These are phyloP conservation scores for Hirtodrosophila cameraria DNA, from an alignment of 2,888 invertebrate species.

Conservation along the genomic window DNA sequence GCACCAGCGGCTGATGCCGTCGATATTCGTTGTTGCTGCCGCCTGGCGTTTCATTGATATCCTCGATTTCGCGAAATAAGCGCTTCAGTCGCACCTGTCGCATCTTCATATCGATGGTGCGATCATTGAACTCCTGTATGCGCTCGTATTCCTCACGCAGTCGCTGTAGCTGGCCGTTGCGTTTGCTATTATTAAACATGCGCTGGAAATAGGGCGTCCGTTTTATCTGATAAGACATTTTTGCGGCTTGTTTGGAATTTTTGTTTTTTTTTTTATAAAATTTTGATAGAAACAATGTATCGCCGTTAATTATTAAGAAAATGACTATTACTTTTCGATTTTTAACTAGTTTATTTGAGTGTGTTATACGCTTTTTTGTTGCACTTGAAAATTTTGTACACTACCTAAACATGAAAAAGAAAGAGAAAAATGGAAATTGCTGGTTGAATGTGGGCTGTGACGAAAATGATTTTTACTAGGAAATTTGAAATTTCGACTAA, in stretches of 20 bases:
- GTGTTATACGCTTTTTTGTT: constrained; percentile 24
- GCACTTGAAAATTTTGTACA: constrained; percentile 53
- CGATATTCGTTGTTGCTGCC: not conserved
- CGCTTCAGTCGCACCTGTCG: constrained; percentile 74
- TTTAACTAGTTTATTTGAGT: too few relatives aligned
- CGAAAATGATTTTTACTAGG: constrained; percentile 40
- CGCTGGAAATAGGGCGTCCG: constrained; percentile 72
- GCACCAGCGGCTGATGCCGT: constrained; percentile 18
- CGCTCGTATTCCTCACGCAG: constrained; percentile 79
- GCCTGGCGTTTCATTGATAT: constrained; percentile 59
- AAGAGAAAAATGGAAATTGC: constrained; percentile 2
- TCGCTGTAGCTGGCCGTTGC: constrained; percentile 73
- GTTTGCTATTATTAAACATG: constrained; percentile 64
- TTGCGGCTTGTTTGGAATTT: not conserved
- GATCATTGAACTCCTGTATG: constrained; percentile 73
- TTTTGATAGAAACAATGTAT: too few relatives aligned
- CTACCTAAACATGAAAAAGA: constrained; percentile 34
- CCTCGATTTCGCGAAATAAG: constrained; percentile 75
- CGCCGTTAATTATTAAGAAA: too few relatives aligned
- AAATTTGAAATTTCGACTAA: not conserved
- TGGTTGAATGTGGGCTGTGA: constrained; percentile 23
- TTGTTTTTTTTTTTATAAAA: constrained; percentile 3
- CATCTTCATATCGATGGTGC: constrained; percentile 76
- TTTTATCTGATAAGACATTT: constrained; percentile 76
- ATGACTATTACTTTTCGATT: too few relatives aligned